phyloP scores from a whole-genome alignment of 2,113 vertebrate genomes.

The Bubalus kerabau region DNA sequence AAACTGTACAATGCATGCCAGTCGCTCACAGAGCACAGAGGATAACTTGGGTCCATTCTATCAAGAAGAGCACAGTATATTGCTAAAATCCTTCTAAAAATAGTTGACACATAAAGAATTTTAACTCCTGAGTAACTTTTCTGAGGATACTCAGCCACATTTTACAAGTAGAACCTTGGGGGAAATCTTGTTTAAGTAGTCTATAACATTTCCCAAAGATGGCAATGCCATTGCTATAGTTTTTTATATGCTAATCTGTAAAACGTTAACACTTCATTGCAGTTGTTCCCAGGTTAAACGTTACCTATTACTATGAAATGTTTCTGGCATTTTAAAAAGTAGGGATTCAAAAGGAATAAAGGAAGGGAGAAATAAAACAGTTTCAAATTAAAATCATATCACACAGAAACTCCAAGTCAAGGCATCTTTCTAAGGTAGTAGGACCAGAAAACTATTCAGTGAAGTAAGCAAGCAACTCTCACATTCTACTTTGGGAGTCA shows the following conservation, averaged over 20 bases:
- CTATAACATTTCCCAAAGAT: not conserved
- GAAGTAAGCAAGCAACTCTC: not conserved
- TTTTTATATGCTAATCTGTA: not conserved
- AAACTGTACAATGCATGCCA: not conserved
- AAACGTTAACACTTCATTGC: constrained; percentile 5
- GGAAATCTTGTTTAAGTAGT: not conserved
- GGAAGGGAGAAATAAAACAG: not conserved
- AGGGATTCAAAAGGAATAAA: not conserved
- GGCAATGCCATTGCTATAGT: not conserved
- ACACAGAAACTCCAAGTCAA: not conserved
- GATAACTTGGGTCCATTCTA: not conserved
- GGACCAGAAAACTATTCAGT: not conserved
- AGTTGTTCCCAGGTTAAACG: not conserved
- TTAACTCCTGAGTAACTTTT: constrained; percentile 34
- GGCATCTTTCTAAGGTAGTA: not conserved
- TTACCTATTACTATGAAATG: not conserved
- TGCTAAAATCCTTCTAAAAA: constrained; percentile 8
- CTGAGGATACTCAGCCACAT: not conserved
- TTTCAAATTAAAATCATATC: constrained; percentile 14
- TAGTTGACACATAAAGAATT: not conserved
- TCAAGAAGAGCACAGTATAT: not conserved
- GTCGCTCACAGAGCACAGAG: not conserved
- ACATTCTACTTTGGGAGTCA: not conserved
- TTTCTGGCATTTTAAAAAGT: not conserved
- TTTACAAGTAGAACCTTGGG: not conserved